phyloP scores from a whole-genome alignment of 92 coral and sea anemone species.

The Phenganax marumi region DNA sequence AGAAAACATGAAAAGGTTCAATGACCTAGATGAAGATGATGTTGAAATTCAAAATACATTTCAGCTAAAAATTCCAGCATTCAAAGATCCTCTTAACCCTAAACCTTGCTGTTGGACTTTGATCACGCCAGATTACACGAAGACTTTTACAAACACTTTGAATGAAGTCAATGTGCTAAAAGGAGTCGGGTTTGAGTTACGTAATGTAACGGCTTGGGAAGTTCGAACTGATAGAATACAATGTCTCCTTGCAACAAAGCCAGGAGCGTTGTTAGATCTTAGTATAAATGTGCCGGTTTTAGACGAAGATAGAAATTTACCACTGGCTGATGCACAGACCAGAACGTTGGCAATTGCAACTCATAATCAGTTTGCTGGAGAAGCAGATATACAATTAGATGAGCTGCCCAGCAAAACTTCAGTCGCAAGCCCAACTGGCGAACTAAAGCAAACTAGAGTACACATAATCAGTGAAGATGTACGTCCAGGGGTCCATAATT shows the following conservation, averaged over 20 bases:
- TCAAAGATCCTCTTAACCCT: conserved; percentile 66
- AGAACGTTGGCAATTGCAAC: conserved; percentile 72
- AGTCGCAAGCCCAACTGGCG: conserved; percentile 57
- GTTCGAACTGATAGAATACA: conserved; percentile 85
- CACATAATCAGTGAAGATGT: conserved; percentile 62
- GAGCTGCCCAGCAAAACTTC: conserved; percentile 46
- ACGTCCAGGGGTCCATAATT: conserved; percentile 70
- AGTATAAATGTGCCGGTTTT: conserved; percentile 62
- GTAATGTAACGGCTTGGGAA: conserved; percentile 85
- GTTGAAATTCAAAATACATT: conserved; percentile 10
- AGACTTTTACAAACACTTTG: conserved; percentile 60
- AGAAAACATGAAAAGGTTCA: conserved; percentile 28
- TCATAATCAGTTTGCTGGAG: conserved; percentile 84
- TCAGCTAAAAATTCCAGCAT: conserved; percentile 70
- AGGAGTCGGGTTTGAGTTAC: conserved; percentile 73
- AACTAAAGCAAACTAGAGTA: conserved; percentile 75
- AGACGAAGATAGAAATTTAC: conserved; percentile 16
- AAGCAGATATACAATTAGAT: conserved; percentile 79
- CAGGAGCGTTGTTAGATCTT: conserved; percentile 70
- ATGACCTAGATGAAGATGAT: background rate
- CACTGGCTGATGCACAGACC: conserved; percentile 26
- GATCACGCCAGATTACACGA: conserved; percentile 75
- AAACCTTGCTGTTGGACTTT: conserved; percentile 92
- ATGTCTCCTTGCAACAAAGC: conserved; percentile 71
- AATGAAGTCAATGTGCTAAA: conserved; percentile 67